Evolutionary conservation across 2,888 invertebrate genomes (phyloP), one percentile per base, ranked within the genome.

Genomic region (Liopterus haemorrhoidalis): DNA sequence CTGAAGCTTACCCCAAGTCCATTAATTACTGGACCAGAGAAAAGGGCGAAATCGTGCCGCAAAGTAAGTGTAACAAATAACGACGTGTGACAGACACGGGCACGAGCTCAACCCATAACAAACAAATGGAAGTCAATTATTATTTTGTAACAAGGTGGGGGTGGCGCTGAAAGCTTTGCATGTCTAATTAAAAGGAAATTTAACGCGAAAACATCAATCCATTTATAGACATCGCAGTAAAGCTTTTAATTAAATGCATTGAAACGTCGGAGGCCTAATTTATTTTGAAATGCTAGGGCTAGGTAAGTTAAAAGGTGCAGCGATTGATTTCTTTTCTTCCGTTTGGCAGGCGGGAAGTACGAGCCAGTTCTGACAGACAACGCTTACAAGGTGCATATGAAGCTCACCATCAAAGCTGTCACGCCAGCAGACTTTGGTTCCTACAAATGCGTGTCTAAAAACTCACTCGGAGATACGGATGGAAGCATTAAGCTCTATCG

Each of bases 11-110:
- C 62, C 86, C 86, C 0, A 74, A 76, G 53, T 83, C 85, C 3
- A 79, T 81, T 57, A 80, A 80, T 58, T 82, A 82, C 61, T 85
- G 85, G 86, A 80, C 81, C 14, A 71, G 78, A 41, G 77, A 79
- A 41, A 74, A 75, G 31, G 79, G 81, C 38, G 77, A 79, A 55
- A 78, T 79, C 41, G 70, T 78, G 25, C 66, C 74, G 4, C 77
- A 78, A 60, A 75, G 81, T 81, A 67, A 69, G 71, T 61, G 39
- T n/a, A n/a, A n/a, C n/a, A n/a, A 36, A 37, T 47, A 22, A 19
- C 21, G 22, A 22, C 12, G 18, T 4, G 20, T 21, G 15, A 15
- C 41, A 30, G 27, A 41, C 22, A 19, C 25, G 25, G 12, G 35
- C 27, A 25, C 15, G 14, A 24, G 32, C 24, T n/a, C n/a, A n/a